phyloP scores from a whole-genome alignment of 2,888 invertebrate species.

The Cephus pulcher region DNA sequence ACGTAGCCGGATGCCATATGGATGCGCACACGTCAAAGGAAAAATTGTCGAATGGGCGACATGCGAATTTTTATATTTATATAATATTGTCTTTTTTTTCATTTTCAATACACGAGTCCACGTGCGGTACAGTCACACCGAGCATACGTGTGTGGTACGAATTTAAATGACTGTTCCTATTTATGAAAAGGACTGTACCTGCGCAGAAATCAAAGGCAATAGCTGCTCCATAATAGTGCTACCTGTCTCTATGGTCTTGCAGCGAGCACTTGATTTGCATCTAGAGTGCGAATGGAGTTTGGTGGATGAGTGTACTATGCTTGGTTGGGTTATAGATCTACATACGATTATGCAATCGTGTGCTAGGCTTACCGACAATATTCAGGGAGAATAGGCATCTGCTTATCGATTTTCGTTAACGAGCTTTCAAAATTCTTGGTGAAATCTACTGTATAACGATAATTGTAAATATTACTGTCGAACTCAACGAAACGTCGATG shows the following conservation, averaged over 20 bases:
- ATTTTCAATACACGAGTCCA: neutral
- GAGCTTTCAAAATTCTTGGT: neutral
- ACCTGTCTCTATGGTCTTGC: slow-evolving; percentile 9
- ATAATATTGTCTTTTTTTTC: neutral
- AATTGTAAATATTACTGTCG: neutral
- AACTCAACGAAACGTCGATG: neutral
- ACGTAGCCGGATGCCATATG: neutral
- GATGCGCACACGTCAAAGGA: neutral
- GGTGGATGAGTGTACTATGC: slow-evolving; percentile 35
- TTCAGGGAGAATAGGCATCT: neutral
- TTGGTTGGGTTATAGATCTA: slow-evolving; percentile 43
- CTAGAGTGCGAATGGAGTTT: slow-evolving; percentile 53
- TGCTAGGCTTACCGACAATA: neutral
- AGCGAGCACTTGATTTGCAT: slow-evolving; percentile 48
- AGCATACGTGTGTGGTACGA: neutral
- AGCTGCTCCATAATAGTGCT: neutral
- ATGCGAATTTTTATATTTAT: neutral
- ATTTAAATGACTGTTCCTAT: neutral
- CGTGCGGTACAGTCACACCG: neutral
- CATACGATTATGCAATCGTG: slow-evolving; percentile 48
- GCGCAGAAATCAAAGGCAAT: neutral
- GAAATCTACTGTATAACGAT: neutral
- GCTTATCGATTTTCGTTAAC: neutral
- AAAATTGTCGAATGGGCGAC: neutral
- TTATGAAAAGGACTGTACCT: neutral